Base-by-base conservation (phyloP, 2,888 invertebrate species). In the Lissonota sp. region DNA sequence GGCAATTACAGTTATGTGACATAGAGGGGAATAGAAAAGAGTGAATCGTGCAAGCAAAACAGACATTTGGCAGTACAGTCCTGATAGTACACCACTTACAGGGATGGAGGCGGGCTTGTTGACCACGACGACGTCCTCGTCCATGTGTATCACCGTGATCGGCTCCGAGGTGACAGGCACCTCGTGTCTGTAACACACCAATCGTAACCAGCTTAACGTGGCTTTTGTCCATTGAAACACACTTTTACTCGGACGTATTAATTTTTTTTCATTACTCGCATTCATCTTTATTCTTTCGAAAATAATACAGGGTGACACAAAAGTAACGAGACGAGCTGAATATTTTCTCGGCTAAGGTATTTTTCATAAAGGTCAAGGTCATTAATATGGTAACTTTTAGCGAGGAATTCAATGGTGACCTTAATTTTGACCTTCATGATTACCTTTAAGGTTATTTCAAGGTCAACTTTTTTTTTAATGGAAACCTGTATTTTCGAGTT, bases 41-140 rank as follows among this genome's bases (percentile, higher is more conserved):
- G 57, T 0, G n/a, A 26, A 44, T 8, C 80, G 78, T 66, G 37
- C 71, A 77, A 64, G 73, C 80, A 83, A 82, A 69, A 69, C 70
- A 66, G 67, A 82, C 77, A 85, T 88, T 89, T 92, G 92, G 92
- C 92, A 91, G 92, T 92, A 92, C 92, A 91, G 91, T 92, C 87
- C 91, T 92, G 89, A 88, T 95, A 95, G 95, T 94, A 95, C 95
- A 96, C 96, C 96, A 97, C 97, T 98, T 97, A 99, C 98, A 94
- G 99, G 99, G 95, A 99, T 98, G 94, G 99, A 99, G 94, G 98
- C 97, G 93, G 99, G 99, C 96, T 99, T 99, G 96, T 99, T 98
- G 94, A 99, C 98, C 94, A 99, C 99, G 94, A 99, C 96, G 95
- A 99, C 96, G 95, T 99, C 98, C 94, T 99, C 98, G 95, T 98